Percentiles rank a stretch among this genome's conserved stretches.
Conservation (phyloP, 2,797 vertebrate genomes). For the Odontamblyopus lacepedii region DNA sequence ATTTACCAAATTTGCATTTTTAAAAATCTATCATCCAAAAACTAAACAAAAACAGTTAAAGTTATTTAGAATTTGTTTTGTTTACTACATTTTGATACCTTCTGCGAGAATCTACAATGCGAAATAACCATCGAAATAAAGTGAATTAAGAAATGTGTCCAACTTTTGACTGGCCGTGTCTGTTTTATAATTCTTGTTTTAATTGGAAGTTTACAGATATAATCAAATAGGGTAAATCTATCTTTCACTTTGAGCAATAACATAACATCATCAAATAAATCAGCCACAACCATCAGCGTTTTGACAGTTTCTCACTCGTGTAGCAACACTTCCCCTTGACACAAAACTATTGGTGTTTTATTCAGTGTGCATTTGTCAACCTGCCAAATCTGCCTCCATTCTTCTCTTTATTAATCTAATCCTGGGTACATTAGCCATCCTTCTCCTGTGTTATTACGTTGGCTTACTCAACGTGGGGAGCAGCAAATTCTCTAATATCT, state of each 20-base stretch:
- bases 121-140: too few species aligned
- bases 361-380: conserved; percentile 1
- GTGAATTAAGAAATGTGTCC: too few species aligned
- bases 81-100: too few species aligned
- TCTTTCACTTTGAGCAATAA: background rate
- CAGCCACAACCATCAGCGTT: background rate
- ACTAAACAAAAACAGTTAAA: too few species aligned
- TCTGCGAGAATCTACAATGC: too few species aligned
- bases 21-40: too few species aligned
- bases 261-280: background rate
- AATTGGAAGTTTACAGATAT: background rate
- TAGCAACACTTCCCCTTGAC: background rate
- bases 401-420: conserved; percentile 21
- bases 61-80: too few species aligned
- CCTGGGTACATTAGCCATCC: conserved; percentile 11
- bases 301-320: background rate
- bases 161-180: too few species aligned
- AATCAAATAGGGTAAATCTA: background rate
- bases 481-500: conserved; percentile 46
- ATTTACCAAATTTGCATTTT: too few species aligned
- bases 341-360: background rate
- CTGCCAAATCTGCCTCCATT: background rate
- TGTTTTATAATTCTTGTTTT: background rate
- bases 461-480: conserved; percentile 19
- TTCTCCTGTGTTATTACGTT: conserved; percentile 12